A percentile compares a stretch with the other conserved stretches of the same genome.
Conservation (phyloP, 2,797 vertebrate genomes). For the Gambusia yucatana region DNA sequence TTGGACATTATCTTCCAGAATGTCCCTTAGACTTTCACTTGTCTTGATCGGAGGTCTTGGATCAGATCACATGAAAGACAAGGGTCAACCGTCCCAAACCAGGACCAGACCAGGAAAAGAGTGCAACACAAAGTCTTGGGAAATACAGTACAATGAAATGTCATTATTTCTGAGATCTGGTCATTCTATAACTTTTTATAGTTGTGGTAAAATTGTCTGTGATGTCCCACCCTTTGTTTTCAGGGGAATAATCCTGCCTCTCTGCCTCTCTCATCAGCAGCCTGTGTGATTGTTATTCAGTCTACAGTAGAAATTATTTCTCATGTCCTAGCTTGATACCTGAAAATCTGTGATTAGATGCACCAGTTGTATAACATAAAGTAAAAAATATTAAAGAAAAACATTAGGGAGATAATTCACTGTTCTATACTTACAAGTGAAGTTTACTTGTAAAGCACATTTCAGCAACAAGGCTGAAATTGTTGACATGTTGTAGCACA, state of each 20-base stretch:
- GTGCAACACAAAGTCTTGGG: neutral
- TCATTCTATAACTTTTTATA: neutral
- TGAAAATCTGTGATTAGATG: neutral
- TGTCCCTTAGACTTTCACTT: neutral
- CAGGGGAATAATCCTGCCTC: neutral
- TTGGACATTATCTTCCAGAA: neutral
- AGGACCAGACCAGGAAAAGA: neutral
- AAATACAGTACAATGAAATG: neutral
- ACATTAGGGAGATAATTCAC: neutral
- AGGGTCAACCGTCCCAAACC: neutral
- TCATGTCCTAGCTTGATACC: neutral
- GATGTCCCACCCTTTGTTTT: neutral
- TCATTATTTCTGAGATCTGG: neutral
- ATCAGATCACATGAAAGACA: neutral
- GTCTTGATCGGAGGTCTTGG: neutral
- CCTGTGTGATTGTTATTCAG: neutral
- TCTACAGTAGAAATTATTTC: neutral
- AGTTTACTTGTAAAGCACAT: too few relatives aligned
- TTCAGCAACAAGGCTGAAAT: too few relatives aligned
- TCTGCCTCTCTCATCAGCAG: neutral
- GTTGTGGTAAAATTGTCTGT: neutral
- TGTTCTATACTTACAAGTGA: neutral
- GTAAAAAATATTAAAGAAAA: neutral
- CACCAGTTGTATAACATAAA: neutral
- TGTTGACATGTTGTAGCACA: too few relatives aligned